These are phyloP conservation scores for Anisognathus igniventris DNA, from an alignment of 2,797 vertebrate species.

Conservation along the genomic window DNA sequence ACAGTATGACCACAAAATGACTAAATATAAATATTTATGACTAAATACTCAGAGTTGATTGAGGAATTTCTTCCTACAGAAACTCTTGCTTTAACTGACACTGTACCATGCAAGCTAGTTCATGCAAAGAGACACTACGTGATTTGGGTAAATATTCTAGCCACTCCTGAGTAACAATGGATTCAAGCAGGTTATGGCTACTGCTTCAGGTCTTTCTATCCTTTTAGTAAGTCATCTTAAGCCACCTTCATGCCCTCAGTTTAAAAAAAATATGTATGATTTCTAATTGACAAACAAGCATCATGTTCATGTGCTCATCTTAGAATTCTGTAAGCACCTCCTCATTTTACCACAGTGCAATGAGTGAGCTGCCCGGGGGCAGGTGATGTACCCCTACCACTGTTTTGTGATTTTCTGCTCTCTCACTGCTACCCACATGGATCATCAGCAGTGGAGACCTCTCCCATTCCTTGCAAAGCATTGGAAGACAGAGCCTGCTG, in stretches of 20 bases:
- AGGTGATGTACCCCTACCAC: background rate
- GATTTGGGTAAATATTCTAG: background rate
- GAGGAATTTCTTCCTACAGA: background rate
- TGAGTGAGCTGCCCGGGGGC: rapidly evolving
- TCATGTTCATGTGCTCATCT: background rate
- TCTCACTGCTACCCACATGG: background rate
- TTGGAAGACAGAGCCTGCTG: background rate
- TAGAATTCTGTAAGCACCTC: background rate
- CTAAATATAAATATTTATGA: background rate
- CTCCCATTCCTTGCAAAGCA: background rate
- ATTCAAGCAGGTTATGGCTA: background rate
- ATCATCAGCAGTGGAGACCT: background rate
- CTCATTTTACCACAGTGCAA: background rate
- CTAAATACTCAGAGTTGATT: background rate
- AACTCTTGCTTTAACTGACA: background rate
- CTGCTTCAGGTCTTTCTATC: background rate
- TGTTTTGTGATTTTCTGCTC: background rate
- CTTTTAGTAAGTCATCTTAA: background rate
- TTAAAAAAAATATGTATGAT: background rate
- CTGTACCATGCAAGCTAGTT: background rate
- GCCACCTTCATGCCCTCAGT: background rate
- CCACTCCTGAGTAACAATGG: background rate
- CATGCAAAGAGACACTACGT: background rate
- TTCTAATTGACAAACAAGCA: background rate
- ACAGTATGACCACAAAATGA: background rate